Conservation (phyloP, 2,797 vertebrate species). For the Micromesistius poutassou region DNA sequence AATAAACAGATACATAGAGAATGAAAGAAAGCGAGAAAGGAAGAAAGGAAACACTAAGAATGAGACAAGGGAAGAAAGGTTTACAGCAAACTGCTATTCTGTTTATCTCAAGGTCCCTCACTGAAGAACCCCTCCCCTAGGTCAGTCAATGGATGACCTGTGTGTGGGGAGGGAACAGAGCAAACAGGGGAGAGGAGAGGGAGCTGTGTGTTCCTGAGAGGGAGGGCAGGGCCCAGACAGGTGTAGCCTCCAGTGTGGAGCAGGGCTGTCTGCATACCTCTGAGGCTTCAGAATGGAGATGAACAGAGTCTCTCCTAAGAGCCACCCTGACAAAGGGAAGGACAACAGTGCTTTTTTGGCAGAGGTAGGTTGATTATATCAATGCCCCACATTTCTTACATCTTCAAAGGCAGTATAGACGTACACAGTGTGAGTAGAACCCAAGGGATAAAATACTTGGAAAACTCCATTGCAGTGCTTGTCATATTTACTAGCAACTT, state of each 20-base stretch:
- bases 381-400: not conserved
- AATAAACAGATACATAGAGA: no score
- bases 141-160: not conserved
- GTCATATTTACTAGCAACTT: not conserved
- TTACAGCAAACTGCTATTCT: no score
- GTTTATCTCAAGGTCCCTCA: no score
- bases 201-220: no score
- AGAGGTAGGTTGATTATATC: constrained; percentile 39
- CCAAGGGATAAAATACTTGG: not conserved
- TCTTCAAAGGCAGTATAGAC: not conserved
- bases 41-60: no score
- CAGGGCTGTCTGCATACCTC: not conserved
- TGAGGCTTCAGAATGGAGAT: constrained; percentile 42
- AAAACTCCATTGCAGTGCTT: not conserved
- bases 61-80: no score
- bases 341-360: constrained; percentile 42
- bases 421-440: not conserved
- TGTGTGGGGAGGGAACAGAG: no score
- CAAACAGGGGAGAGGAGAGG: no score
- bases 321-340: constrained; percentile 18
- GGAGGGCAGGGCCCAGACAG: no score
- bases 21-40: no score
- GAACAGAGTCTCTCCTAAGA: constrained; percentile 4
- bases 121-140: not conserved
- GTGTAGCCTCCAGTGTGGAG: not conserved